Percentiles rank a stretch among this genome's conserved stretches.
phyloP scores from a whole-genome alignment of 2,888 invertebrate genomes.

The Coleophora flavipennella region DNA sequence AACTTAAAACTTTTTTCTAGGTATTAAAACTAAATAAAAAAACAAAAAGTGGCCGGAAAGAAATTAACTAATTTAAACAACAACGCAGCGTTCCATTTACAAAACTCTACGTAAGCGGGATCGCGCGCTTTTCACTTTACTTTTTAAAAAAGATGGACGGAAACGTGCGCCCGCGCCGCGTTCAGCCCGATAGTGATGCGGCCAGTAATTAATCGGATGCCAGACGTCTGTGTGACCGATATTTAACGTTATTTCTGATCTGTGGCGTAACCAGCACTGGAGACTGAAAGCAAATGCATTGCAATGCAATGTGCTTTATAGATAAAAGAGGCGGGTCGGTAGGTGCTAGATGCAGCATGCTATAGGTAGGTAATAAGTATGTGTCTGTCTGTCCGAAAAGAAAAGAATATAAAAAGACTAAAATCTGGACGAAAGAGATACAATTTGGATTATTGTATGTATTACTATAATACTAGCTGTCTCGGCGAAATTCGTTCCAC shows the following conservation, averaged over 20 bases:
- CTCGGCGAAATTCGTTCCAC: no score
- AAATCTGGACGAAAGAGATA: no score
- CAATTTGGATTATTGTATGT: no score
- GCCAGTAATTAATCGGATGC: constrained; percentile 58
- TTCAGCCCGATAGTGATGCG: constrained; percentile 52
- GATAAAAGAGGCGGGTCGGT: constrained; percentile 51
- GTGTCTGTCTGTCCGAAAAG: no score
- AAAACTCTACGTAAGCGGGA: constrained; percentile 11
- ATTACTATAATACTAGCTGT: no score
- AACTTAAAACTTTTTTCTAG: no score
- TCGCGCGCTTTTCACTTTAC: constrained; percentile 45
- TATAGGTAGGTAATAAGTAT: no score
- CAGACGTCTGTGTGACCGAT: constrained; percentile 64
- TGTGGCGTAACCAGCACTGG: constrained; percentile 65
- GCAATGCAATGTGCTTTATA: constrained; percentile 40
- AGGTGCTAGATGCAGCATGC: constrained; percentile 17
- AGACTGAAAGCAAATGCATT: constrained; percentile 63
- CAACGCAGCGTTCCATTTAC: constrained; percentile 1
- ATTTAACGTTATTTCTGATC: constrained; percentile 67
- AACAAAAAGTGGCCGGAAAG: constrained; percentile 12
- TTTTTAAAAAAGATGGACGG: constrained; percentile 36
- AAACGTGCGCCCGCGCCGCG: constrained; percentile 58
- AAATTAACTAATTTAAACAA: constrained; percentile 15
- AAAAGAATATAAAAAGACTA: no score
- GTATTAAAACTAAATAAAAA: no score